These are phyloP conservation scores for Phortica okadai DNA, from an alignment of 2,888 invertebrate genomes.

Conservation along the genomic window DNA sequence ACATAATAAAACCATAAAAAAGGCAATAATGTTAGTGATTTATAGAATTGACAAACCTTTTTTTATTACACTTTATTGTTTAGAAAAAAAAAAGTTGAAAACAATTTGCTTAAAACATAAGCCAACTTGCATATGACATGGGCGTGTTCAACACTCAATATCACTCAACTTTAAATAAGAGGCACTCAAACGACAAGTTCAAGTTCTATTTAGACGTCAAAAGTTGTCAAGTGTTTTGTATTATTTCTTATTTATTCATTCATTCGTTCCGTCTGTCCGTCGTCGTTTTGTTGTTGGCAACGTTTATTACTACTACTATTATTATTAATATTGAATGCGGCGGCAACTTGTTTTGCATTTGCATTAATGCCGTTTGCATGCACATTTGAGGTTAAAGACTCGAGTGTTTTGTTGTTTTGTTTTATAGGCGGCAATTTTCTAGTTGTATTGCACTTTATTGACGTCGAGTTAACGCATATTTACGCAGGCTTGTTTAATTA, in stretches of 20 bases:
- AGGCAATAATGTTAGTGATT: too few species aligned
- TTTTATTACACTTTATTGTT: too few species aligned
- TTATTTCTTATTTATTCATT: background rate
- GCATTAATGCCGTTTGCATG: background rate
- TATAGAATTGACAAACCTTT: too few species aligned
- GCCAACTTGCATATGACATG: background rate
- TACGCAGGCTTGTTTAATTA: slow-evolving; percentile 23
- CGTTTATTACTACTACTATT: slow-evolving; percentile 1
- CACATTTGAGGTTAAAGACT: slow-evolving; percentile 18
- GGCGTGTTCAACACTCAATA: background rate
- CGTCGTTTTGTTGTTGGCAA: background rate
- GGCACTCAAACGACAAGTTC: slow-evolving; percentile 9
- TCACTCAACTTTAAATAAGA: background rate
- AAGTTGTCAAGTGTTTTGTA: background rate
- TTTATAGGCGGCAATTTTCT: background rate
- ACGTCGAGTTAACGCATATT: slow-evolving; percentile 1
- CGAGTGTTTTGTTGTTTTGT: background rate
- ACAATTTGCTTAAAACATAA: background rate
- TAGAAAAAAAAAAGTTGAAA: too few species aligned
- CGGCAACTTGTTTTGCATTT: slow-evolving; percentile 12
- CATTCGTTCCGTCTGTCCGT: too few species aligned
- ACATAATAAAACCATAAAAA: too few species aligned
- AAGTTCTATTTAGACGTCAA: slow-evolving; percentile 6
- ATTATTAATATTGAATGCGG: slow-evolving; percentile 14
- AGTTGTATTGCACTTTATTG: background rate